Conservation (phyloP, 2,888 invertebrate species). For the Thera obeliscata region DNA sequence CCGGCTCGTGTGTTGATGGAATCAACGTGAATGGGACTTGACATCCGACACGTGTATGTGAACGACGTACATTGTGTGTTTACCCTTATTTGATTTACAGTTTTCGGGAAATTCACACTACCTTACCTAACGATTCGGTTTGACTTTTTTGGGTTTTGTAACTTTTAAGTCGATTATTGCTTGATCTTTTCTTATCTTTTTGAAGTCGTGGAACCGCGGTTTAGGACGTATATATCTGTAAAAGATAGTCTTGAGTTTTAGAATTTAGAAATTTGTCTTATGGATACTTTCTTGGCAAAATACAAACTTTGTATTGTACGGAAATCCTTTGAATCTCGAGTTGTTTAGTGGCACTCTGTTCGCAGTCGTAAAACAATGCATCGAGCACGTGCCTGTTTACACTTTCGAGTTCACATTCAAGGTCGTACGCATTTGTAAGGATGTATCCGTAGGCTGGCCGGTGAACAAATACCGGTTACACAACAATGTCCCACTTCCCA, state of each 20-base stretch:
- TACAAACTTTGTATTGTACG: slow-evolving; percentile 29
- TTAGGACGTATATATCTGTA: too few relatives aligned
- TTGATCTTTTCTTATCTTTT: too few relatives aligned
- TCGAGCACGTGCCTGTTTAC: slow-evolving; percentile 81
- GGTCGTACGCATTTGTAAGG: slow-evolving; percentile 84
- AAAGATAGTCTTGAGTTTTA: too few relatives aligned
- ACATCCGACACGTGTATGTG: slow-evolving; percentile 73
- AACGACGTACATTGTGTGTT: slow-evolving; percentile 56
- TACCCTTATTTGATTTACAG: slow-evolving; percentile 46
- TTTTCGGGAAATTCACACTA: slow-evolving; percentile 8
- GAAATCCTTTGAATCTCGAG: slow-evolving; percentile 46
- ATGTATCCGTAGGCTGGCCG: slow-evolving; percentile 80
- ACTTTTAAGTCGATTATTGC: too few relatives aligned
- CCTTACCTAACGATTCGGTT: not conserved
- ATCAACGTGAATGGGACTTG: slow-evolving; percentile 76
- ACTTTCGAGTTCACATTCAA: slow-evolving; percentile 83
- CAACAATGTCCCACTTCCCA: slow-evolving; percentile 81
- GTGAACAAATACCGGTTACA: slow-evolving; percentile 81
- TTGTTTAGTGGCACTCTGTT: slow-evolving; percentile 63
- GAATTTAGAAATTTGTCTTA: too few relatives aligned
- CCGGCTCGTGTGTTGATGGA: slow-evolving; percentile 65
- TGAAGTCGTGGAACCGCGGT: too few relatives aligned
- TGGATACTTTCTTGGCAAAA: too few relatives aligned
- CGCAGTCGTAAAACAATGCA: slow-evolving; percentile 82
- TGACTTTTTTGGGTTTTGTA: not conserved